Evolutionary conservation across 1,140 invertebrate genomes (phyloP).

Genomic region (Antheraea mylitta): DNA sequence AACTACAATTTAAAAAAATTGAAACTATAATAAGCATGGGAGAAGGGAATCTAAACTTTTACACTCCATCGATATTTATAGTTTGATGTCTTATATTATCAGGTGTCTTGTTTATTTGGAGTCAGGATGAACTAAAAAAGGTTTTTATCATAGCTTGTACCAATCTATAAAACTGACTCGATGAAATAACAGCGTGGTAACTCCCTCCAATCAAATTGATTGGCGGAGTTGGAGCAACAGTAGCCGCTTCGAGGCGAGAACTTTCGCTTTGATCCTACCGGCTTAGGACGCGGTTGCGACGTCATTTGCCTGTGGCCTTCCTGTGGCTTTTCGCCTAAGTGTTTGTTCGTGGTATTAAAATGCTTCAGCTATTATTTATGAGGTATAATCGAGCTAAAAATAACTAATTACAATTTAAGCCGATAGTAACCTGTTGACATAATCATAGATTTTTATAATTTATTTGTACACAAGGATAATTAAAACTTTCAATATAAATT

Average conservation of each 20-base stretch:
- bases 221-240: background rate
- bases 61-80: too few species aligned
- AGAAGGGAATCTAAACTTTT: too few species aligned
- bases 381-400: background rate
- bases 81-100: too few species aligned
- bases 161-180: background rate
- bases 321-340: background rate
- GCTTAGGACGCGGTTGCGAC: slow-evolving; percentile 1
- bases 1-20: too few species aligned
- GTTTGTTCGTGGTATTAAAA: background rate
- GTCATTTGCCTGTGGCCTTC: background rate
- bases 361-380: background rate
- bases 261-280: background rate
- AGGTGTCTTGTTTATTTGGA: too few species aligned
- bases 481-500: too few species aligned
- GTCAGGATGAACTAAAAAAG: too few species aligned
- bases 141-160: background rate
- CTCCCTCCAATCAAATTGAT: background rate
- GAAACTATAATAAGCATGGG: too few species aligned
- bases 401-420: too few species aligned
- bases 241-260: background rate
- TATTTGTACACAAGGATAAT: too few species aligned
- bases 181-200: background rate
- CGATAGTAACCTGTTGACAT: too few species aligned
- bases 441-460: too few species aligned